A percentile compares a stretch with the other conserved stretches of the same genome.
Evolutionary conservation across 2,888 invertebrate genomes (phyloP).

Genomic region (Tetrapedia diversipes): DNA sequence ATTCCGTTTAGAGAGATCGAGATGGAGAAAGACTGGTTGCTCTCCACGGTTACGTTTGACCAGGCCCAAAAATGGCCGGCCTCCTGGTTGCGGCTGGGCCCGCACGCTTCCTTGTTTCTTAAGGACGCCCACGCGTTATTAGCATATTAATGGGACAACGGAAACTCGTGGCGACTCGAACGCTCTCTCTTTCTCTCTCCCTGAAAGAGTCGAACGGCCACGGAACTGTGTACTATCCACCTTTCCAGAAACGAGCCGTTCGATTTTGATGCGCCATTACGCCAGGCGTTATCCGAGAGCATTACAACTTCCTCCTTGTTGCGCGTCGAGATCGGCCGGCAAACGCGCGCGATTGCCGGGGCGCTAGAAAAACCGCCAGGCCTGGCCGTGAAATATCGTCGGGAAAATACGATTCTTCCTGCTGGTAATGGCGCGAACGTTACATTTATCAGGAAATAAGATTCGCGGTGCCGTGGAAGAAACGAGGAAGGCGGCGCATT

Average conservation of each 20-base stretch:
- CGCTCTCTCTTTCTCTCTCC: too few species aligned
- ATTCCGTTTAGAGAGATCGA: too few species aligned
- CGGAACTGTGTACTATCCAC: neutral
- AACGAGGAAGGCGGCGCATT: conserved; percentile 41
- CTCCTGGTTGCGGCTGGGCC: conserved; percentile 4
- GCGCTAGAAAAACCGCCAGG: neutral
- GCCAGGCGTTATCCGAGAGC: conserved; percentile 16
- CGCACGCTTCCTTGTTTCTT: conserved; percentile 58
- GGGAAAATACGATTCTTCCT: conserved; percentile 29
- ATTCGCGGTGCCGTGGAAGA: conserved; percentile 36
- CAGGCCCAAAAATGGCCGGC: conserved; percentile 53
- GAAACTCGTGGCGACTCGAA: conserved; percentile 27
- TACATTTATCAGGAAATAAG: conserved; percentile 29
- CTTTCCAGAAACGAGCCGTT: neutral
- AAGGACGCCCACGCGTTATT: conserved; percentile 61
- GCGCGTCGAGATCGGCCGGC: neutral
- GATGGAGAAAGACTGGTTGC: conserved; percentile 11
- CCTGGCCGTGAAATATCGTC: conserved; percentile 19
- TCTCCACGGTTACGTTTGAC: conserved; percentile 33
- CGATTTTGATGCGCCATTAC: conserved; percentile 29
- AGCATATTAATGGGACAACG: conserved; percentile 59
- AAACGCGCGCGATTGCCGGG: neutral
- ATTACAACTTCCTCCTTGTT: conserved; percentile 45
- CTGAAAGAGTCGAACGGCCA: conserved; percentile 23
- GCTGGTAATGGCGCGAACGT: conserved; percentile 30